Conservation (phyloP, 2,888 invertebrate genomes). For the Gymnocheta viridis region DNA sequence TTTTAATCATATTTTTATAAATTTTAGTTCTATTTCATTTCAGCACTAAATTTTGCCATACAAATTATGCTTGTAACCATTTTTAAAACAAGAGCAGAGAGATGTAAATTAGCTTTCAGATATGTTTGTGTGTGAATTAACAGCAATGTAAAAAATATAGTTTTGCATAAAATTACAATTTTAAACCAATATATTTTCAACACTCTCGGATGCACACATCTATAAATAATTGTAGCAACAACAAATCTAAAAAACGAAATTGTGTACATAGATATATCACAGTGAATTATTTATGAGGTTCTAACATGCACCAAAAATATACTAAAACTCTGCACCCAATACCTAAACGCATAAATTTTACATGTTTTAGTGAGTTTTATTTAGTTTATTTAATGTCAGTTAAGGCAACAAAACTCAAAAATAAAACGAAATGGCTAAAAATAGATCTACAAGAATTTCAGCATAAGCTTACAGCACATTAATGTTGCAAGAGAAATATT, state of each 20-base stretch:
- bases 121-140: conserved; percentile 15
- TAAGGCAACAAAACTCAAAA: conserved; percentile 14
- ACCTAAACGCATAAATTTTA: conserved; percentile 57
- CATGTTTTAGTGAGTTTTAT: conserved; percentile 35
- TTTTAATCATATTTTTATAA: neutral
- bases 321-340: conserved; percentile 34
- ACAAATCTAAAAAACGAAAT: conserved; percentile 13
- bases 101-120: neutral
- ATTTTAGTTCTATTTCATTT: neutral
- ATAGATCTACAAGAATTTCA: conserved; percentile 4
- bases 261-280: conserved; percentile 32
- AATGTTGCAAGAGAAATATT: conserved; percentile 25
- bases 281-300: conserved; percentile 57
- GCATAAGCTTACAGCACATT: neutral
- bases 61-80: neutral
- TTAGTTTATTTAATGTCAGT: conserved; percentile 26
- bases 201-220: conserved; percentile 20
- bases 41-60: neutral
- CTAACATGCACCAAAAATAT: conserved; percentile 57
- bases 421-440: conserved; percentile 21
- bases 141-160: conserved; percentile 32
- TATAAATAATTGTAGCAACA: conserved; percentile 31
- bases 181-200: conserved; percentile 47
- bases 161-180: conserved; percentile 54
- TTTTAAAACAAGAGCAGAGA: neutral